Evolutionary conservation across 2,888 invertebrate species (phyloP).

Genomic region (Caenorhabditis parvicauda): DNA sequence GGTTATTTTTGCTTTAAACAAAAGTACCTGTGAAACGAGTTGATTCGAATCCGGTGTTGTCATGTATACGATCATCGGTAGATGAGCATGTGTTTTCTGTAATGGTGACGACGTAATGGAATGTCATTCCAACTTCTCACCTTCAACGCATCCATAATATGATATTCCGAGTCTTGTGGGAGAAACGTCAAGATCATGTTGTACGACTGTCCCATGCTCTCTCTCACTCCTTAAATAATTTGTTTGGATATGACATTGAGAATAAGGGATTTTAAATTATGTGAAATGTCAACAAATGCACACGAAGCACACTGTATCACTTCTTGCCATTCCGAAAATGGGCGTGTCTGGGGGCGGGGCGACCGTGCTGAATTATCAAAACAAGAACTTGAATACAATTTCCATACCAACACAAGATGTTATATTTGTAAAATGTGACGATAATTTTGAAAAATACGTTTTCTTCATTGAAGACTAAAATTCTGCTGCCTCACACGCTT

Average conservation of each 20-base stretch:
- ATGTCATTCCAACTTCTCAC: constrained; percentile 20
- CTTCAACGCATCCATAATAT: constrained; percentile 56
- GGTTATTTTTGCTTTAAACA: too few relatives aligned
- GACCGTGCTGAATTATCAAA: too few relatives aligned
- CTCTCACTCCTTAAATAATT: constrained; percentile 78
- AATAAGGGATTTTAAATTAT: constrained; percentile 45
- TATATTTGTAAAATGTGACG: too few relatives aligned
- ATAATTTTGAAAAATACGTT: too few relatives aligned
- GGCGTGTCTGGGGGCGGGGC: too few relatives aligned
- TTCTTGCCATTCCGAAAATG: too few relatives aligned
- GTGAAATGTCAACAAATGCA: neutral
- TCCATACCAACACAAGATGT: too few relatives aligned
- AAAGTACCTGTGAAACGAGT: too few relatives aligned
- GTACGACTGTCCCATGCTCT: constrained; percentile 71
- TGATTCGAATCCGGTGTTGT: constrained; percentile 17
- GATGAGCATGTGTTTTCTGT: constrained; percentile 53
- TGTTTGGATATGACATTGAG: neutral
- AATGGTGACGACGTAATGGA: constrained; percentile 4
- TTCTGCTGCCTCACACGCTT: too few relatives aligned
- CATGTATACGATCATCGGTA: constrained; percentile 53
- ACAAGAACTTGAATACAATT: too few relatives aligned
- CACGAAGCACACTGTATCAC: too few relatives aligned
- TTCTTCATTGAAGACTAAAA: too few relatives aligned
- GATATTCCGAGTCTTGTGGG: constrained; percentile 35
- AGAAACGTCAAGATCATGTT: constrained; percentile 53